Evolutionary conservation across 2,113 vertebrate species (phyloP), one percentile per base, ranked within the genome.

Genomic region (Stomatorhinus ivindoensis): DNA sequence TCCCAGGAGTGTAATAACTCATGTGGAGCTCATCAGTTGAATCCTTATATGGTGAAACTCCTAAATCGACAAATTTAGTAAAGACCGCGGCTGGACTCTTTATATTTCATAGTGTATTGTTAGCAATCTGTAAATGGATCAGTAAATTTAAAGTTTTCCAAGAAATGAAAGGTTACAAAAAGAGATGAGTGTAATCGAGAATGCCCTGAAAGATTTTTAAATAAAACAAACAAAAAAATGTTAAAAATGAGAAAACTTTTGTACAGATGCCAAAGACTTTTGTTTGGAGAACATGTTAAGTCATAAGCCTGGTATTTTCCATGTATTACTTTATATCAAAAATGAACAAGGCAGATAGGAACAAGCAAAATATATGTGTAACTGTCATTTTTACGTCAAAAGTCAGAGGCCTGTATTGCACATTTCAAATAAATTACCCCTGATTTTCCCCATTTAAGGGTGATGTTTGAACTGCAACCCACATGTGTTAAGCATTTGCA

Each of bases 41-140:
- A 55, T 53, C 93, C 93, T 91, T 93, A 93, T 93, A 93, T 92
- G 92, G 93, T 91, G 91, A 91, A 91, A 90, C 86, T 90, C 91
- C 89, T 89, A 93, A 91, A 92, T 91, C 91, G 88, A 91, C 91
- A 88, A 90, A 93, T 92, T 89, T 90, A 90, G 89, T 91, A 90
- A 91, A 88, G 90, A 87, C 90, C 89, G 90, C 89, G 91, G 91
- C 89, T 90, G 89, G 91, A 90, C 92, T 93, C 90, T 91, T 90
- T 88, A 69, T 88, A 35, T 90, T 58, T 88, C 73, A 17, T 61
- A 91, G 35, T 44, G 90, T 93, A 91, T 90, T 91, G 90, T 92
- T 90, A 90, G 89, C 90, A 91, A 92, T 92, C 92, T 91, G 91
- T 92, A 91, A 92, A 93, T 91, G 91, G 73, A 90, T 89, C 87